A percentile compares a stretch with the other conserved stretches of the same genome.
phyloP scores from a whole-genome alignment of 1,140 invertebrate genomes.

The Mactra quadrangularis region DNA sequence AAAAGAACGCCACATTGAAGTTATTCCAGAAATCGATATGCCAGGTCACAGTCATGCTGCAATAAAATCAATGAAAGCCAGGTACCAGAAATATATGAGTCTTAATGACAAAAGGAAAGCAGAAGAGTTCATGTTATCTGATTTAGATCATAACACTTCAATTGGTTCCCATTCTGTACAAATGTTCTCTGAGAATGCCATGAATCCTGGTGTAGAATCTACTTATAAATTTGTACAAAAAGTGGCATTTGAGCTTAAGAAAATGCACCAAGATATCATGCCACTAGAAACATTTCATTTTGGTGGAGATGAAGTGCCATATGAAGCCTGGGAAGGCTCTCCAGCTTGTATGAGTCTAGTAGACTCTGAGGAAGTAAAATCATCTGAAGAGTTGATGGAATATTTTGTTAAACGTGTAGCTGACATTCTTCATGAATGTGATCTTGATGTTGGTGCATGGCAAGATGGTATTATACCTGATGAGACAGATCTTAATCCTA shows the following conservation, averaged over 20 bases:
- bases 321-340: slow-evolving; percentile 77
- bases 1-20: slow-evolving; percentile 75
- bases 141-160: slow-evolving; percentile 62
- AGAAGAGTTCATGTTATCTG: slow-evolving; percentile 72
- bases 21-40: slow-evolving; percentile 83
- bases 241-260: slow-evolving; percentile 74
- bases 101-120: slow-evolving; percentile 67
- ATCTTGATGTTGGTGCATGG: slow-evolving; percentile 76
- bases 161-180: slow-evolving; percentile 72
- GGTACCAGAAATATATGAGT: slow-evolving; percentile 65
- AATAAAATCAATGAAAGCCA: slow-evolving; percentile 77
- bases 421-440: slow-evolving; percentile 66
- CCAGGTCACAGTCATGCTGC: slow-evolving; percentile 82
- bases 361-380: slow-evolving; percentile 62
- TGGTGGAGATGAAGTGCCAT: slow-evolving; percentile 81
- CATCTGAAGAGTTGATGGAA: slow-evolving; percentile 74
- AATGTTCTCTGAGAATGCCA: slow-evolving; percentile 77
- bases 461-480: slow-evolving; percentile 76
- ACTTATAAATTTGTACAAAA: slow-evolving; percentile 79
- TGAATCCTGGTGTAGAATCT: slow-evolving; percentile 80
- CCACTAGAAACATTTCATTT: slow-evolving; percentile 79
- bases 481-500: slow-evolving; percentile 54
- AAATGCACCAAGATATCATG: slow-evolving; percentile 74
- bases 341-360: slow-evolving; percentile 74
- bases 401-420: slow-evolving; percentile 75